Percentiles rank a stretch among this genome's conserved stretches.
Conservation (phyloP, 2,797 vertebrate genomes). For the Spondyliosoma cantharus region DNA sequence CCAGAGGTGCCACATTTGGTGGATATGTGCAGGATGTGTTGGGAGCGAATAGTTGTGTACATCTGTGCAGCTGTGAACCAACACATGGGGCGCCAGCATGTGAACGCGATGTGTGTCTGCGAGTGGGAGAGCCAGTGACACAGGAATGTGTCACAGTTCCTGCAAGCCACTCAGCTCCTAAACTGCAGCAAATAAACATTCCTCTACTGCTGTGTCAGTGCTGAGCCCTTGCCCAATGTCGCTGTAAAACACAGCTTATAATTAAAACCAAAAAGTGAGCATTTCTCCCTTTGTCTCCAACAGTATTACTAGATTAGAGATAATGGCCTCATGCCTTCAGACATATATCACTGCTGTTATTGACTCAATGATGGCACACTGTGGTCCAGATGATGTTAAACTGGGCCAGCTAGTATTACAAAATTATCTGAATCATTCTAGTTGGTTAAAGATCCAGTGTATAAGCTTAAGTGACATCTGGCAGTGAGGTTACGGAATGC, state of each 20-base stretch:
- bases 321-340: constrained; percentile 55
- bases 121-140: constrained; percentile 76
- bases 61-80: constrained; percentile 46
- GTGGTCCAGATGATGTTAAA: constrained; percentile 33
- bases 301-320: constrained; percentile 64
- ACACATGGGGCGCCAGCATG: constrained; percentile 47
- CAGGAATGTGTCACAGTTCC: constrained; percentile 86
- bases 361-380: constrained; percentile 28
- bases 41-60: constrained; percentile 22
- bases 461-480: too few relatives aligned
- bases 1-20: constrained; percentile 58
- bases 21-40: constrained; percentile 25
- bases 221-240: constrained; percentile 80
- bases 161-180: constrained; percentile 82
- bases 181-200: constrained; percentile 89
- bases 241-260: constrained; percentile 84
- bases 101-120: constrained; percentile 56
- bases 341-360: constrained; percentile 33
- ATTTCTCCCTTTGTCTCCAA: constrained; percentile 73
- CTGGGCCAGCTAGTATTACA: constrained; percentile 17
- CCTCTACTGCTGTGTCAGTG: constrained; percentile 85
- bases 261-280: constrained; percentile 85
- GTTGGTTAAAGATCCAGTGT: constrained; percentile 7
- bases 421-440: constrained; percentile 18
- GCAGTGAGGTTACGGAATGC: too few relatives aligned